Evolutionary conservation across 2,113 vertebrate genomes (phyloP).

Genomic region (Actenoides lindsayi): DNA sequence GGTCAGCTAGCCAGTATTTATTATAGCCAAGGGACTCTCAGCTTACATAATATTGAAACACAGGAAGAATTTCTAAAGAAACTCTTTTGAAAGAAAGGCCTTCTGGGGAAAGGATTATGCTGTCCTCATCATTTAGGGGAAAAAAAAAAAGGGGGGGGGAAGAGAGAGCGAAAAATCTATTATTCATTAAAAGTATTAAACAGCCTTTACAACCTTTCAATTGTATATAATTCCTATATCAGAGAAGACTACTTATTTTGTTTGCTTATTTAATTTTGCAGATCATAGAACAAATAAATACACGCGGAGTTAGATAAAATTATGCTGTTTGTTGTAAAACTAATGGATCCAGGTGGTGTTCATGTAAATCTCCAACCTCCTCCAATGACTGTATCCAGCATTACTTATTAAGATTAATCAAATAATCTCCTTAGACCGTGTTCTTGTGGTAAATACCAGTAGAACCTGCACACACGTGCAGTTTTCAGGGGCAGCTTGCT

Average conservation of each 20-base stretch:
- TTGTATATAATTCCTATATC: neutral
- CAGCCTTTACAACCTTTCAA: neutral
- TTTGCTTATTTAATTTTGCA: neutral
- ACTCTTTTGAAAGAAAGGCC: constrained; percentile 9
- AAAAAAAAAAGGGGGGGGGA: neutral
- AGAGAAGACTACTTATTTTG: neutral
- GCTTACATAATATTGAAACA: constrained; percentile 51
- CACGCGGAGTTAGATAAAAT: neutral
- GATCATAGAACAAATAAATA: neutral
- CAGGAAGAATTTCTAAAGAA: constrained; percentile 33
- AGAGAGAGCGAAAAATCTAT: neutral
- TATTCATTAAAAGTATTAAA: constrained; percentile 1
- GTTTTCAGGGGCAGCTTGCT: neutral
- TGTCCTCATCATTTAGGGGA: neutral
- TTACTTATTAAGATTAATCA: neutral
- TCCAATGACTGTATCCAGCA: neutral
- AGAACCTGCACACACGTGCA: neutral
- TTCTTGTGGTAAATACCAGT: neutral
- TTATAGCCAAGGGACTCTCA: constrained; percentile 4
- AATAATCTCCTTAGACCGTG: neutral
- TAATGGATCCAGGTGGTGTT: neutral
- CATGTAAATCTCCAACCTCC: neutral
- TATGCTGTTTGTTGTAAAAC: neutral
- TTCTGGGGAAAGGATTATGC: neutral
- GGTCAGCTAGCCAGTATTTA: constrained; percentile 46